phyloP scores from a whole-genome alignment of 2,888 invertebrate genomes.

The Chironomus tentans region DNA sequence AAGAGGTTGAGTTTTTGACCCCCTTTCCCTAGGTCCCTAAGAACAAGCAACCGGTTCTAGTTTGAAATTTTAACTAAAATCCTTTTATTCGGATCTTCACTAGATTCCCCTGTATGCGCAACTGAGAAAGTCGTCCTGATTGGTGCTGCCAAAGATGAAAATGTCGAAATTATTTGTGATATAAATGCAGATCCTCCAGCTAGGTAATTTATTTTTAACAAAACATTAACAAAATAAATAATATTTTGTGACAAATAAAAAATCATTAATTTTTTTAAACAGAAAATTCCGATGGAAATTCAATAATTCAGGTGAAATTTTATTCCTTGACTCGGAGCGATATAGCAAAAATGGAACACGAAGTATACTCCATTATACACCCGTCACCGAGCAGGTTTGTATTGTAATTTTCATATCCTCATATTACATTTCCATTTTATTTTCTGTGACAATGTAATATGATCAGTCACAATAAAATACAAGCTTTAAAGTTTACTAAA shows the following conservation, averaged over 20 bases:
- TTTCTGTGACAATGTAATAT: not conserved
- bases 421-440: not conserved
- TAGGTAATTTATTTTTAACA: constrained; percentile 16
- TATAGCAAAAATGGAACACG: constrained; percentile 62
- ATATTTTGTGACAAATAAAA: not conserved
- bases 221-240: not conserved
- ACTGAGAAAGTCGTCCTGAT: constrained; percentile 61
- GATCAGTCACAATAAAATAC: not conserved
- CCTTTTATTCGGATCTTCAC: constrained; percentile 24
- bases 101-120: constrained; percentile 68
- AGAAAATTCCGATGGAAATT: constrained; percentile 80
- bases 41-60: too few species aligned
- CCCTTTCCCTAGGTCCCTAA: too few species aligned
- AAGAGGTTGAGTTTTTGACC: too few species aligned
- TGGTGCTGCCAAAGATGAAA: constrained; percentile 71
- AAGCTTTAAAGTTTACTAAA: too few species aligned
- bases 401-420: not conserved
- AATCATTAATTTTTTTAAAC: constrained; percentile 5
- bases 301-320: constrained; percentile 75
- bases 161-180: constrained; percentile 68
- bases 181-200: constrained; percentile 78
- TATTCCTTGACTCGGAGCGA: constrained; percentile 61
- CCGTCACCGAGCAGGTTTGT: constrained; percentile 42
- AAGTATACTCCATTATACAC: constrained; percentile 49
- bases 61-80: too few species aligned